Evolutionary conservation across 2,888 invertebrate genomes (phyloP).

Genomic region (Iphiclides podalirius): DNA sequence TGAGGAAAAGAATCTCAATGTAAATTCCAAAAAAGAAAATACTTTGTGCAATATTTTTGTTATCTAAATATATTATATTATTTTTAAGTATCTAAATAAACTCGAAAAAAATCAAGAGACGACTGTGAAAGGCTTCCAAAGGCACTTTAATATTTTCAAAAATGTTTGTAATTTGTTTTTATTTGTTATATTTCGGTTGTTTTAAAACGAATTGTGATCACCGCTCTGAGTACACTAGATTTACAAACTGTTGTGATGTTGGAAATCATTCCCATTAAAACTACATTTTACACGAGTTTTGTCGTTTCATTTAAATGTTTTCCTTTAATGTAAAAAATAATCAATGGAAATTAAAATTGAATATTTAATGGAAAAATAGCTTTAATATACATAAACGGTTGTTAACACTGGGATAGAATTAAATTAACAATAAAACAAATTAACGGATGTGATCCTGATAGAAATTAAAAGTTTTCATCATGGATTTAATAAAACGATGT

Average conservation of each 20-base stretch:
- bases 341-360: background rate
- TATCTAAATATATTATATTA: slow-evolving; percentile 9
- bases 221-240: slow-evolving; percentile 44
- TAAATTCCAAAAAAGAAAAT: slow-evolving; percentile 35
- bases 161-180: slow-evolving; percentile 21
- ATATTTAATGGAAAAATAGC: too few relatives aligned
- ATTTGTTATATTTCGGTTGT: slow-evolving; percentile 24
- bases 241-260: slow-evolving; percentile 59
- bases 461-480: too few relatives aligned
- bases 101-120: background rate
- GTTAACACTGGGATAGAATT: too few relatives aligned
- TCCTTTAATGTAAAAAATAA: background rate
- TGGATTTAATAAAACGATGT: too few relatives aligned
- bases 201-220: slow-evolving; percentile 42
- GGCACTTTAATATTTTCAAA: background rate
- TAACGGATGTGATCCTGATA: too few relatives aligned
- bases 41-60: slow-evolving; percentile 26
- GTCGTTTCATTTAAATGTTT: slow-evolving; percentile 29
- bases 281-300: slow-evolving; percentile 69
- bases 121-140: background rate
- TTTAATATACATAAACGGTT: too few relatives aligned
- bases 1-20: slow-evolving; percentile 31
- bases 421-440: too few relatives aligned
- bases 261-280: slow-evolving; percentile 74
- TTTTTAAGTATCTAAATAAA: slow-evolving; percentile 17